Base-by-base conservation (phyloP, 2,888 invertebrate species). In the Loripinus fragilis region DNA sequence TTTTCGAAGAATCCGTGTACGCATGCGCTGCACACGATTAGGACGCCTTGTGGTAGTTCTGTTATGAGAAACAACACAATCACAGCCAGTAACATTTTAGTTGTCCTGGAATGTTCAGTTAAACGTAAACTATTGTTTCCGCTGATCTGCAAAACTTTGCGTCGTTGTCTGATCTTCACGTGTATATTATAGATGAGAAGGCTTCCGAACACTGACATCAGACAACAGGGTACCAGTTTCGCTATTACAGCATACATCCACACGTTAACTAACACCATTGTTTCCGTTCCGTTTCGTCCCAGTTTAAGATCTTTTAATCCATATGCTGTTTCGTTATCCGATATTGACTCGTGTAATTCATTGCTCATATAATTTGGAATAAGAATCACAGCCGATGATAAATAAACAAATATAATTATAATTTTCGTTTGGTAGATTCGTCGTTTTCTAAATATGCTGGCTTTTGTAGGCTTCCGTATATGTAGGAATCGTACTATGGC, bases 181-280 rank as follows among this genome's bases (percentile, higher is more conserved):
- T 89, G 87, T 75, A 90, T 88, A 72, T 90, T 89, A 76, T 90
- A 89, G n/a, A 91, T 86, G 25, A 94, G 87, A n/a, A 94, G 86
- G 73, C 91, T 89, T 23, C 94, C 94, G 84, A 94, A 93, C 64
- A 97, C 95, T 1, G 97, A 98, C 79, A 98, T 95, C 0, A 97
- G 96, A 76, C 97, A 95, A 93, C 98, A 97, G 1, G 98, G 98
- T 82, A 98, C 96, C 76, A 98, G 94, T 94, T 98, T 98, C 86
- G 98, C 96, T 82, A 98, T 96, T 17, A 98, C 97, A 93, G 97
- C 96, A 94, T 98, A 98, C 91, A 98, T 96, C 96, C 97, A 97
- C 93, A 98, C 97, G 91, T 97, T 98, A 79, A 90, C 74, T 17
- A 89, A 71, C 3, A 90, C 88, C 52, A 89, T 84, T 0, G 87